These are phyloP conservation scores for Polyommatus icarus DNA, from an alignment of 2,888 invertebrate genomes.

Conservation along the genomic window DNA sequence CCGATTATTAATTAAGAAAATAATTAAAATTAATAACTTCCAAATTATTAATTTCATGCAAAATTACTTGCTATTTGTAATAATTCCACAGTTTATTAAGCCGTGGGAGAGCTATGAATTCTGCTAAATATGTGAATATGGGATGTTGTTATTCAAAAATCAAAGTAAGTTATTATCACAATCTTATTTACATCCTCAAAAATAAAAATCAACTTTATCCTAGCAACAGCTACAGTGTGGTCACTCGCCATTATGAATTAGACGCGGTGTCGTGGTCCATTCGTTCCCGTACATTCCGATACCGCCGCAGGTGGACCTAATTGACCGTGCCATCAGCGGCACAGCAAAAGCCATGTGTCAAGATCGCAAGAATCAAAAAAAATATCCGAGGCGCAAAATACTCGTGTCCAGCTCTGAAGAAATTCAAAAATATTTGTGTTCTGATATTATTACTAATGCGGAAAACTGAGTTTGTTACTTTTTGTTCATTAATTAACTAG, in stretches of 20 bases:
- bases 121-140: background rate
- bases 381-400: background rate
- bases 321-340: slow-evolving; percentile 24
- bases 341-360: background rate
- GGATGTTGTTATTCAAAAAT: too few species aligned
- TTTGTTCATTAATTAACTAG: too few species aligned
- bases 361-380: background rate
- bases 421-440: background rate
- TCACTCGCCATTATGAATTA: slow-evolving; percentile 27
- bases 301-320: slow-evolving; percentile 15
- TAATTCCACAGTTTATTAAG: background rate
- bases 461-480: too few species aligned
- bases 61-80: background rate
- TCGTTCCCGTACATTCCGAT: slow-evolving; percentile 13
- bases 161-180: too few species aligned
- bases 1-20: background rate
- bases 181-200: too few species aligned
- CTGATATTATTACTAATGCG: too few species aligned
- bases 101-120: background rate
- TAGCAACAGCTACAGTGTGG: background rate
- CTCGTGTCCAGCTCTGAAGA: background rate
- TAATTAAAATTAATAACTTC: background rate
- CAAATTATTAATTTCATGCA: background rate
- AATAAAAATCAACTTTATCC: background rate
- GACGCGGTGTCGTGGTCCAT: slow-evolving; percentile 26